These are phyloP conservation scores for Leptestheria dahalacensis DNA, from an alignment of 1,140 invertebrate genomes.

Conservation along the genomic window DNA sequence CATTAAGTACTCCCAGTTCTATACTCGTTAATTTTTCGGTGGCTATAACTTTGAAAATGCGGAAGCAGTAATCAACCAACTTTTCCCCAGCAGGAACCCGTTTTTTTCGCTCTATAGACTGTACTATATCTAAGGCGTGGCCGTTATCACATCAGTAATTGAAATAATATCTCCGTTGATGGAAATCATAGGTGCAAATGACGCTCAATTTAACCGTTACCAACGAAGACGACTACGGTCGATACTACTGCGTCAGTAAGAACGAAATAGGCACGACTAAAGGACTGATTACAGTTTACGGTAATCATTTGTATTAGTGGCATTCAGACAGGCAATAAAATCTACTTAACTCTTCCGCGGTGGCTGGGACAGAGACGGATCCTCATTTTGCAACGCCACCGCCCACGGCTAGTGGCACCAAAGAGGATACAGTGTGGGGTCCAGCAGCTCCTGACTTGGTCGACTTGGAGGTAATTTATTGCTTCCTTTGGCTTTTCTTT, in stretches of 20 bases:
- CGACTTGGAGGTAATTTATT: slow-evolving; percentile 7
- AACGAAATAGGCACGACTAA: slow-evolving; percentile 61
- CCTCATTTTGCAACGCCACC: slow-evolving; percentile 30
- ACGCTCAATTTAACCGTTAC: slow-evolving; percentile 54
- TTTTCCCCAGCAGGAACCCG: no score
- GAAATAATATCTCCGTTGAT: no score
- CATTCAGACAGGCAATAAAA: neutral
- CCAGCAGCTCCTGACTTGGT: slow-evolving; percentile 20
- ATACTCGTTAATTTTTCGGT: neutral
- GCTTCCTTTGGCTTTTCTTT: neutral
- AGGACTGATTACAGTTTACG: slow-evolving; percentile 53
- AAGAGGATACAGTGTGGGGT: slow-evolving; percentile 28
- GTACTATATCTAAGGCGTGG: no score
- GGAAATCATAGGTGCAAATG: slow-evolving; percentile 37
- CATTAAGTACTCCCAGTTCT: neutral
- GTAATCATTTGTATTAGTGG: slow-evolving; percentile 33
- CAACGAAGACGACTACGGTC: slow-evolving; percentile 43
- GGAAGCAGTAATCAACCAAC: no score
- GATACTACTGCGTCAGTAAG: slow-evolving; percentile 67
- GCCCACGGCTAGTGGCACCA: slow-evolving; percentile 18
- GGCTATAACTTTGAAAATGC: no score
- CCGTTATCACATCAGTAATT: no score
- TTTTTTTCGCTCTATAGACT: no score
- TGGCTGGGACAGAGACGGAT: slow-evolving; percentile 24
- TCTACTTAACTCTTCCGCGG: no score